A percentile compares a stretch with the other conserved stretches of the same genome.
Conservation (phyloP, 2,113 vertebrate genomes). For the Grammomys surdaster region DNA sequence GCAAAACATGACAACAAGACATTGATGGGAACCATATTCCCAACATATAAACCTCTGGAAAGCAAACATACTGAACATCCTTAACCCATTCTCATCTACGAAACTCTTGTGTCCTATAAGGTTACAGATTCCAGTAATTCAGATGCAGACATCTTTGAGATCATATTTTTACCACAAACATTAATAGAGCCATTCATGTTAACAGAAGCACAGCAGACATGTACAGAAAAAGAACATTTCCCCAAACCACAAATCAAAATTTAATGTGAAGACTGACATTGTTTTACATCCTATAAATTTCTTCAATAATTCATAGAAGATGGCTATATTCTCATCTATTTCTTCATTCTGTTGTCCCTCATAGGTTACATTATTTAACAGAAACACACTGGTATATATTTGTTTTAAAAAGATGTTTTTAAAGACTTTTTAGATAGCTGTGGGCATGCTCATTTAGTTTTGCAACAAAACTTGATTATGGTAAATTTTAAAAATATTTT, state of each 20-base stretch:
- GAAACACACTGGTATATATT: neutral
- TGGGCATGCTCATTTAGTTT: slow-evolving; percentile 13
- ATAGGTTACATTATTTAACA: neutral
- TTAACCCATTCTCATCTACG: neutral
- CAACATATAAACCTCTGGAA: neutral
- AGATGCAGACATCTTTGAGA: neutral
- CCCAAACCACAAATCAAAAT: neutral
- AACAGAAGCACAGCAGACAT: neutral
- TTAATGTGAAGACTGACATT: neutral
- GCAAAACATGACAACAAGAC: neutral
- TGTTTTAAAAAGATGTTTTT: neutral
- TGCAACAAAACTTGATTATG: neutral
- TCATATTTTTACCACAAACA: neutral
- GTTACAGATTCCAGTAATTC: neutral
- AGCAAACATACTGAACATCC: neutral
- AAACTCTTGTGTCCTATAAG: neutral
- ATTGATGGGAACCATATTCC: neutral
- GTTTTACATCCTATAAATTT: slow-evolving; percentile 24
- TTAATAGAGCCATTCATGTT: neutral
- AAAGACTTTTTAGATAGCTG: slow-evolving; percentile 11
- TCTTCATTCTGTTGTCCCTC: neutral
- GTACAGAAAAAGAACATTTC: neutral
- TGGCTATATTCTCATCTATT: neutral
- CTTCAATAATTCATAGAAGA: neutral
- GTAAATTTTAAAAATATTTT: neutral